Base-by-base conservation (phyloP, 2,113 vertebrate species). In the Leptosomus discolor region DNA sequence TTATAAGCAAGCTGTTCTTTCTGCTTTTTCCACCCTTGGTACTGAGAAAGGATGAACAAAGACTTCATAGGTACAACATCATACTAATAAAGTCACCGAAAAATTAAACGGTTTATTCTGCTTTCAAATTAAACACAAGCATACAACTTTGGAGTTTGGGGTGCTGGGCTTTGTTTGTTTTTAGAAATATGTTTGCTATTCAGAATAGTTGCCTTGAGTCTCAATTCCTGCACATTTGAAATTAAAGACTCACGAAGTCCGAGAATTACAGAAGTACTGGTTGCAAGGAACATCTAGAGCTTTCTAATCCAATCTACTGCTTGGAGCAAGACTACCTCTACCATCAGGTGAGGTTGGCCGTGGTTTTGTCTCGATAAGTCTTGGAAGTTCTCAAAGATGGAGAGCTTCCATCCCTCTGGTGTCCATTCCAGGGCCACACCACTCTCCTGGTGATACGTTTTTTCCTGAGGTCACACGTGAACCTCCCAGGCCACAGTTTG, bases 1-100 rank as follows among this genome's bases (percentile, higher is more conserved):
- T 94, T 83, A 79, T 53, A 88, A 75, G 60, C 76, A 92, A 87
- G 57, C 74, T 96, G 83, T 65, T 94, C 88, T 82, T 92, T 87
- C 69, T 75, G 34, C 37, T 87, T 91, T 87, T 75, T 46, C 73
- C 20, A 36, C 34, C 51, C 61, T 15, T 60, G 73, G 70, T 32
- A 77, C 19, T 0, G 4, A 57, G 53, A 48, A 79, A 68, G 8
- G n/a, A 34, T 71, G 56, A 75, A 58, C 13, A n/a, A 92, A 82
- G 12, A 34, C 41, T 41, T 60, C 48, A 41, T 5, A 80, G 51
- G 54, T 61, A 46, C 27, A 69, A 36, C 32, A 54, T 9, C 48
- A 78, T n/a, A 41, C 20, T 43, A 71, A 50, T 23, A 73, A 85
- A 87, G 39, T 20, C 20, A 58, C 4, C 0, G 0, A 83, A 69